Evolutionary conservation across 2,888 invertebrate species (phyloP), one percentile per base, ranked within the genome.

Genomic region (Trissolcus brochymenae): DNA sequence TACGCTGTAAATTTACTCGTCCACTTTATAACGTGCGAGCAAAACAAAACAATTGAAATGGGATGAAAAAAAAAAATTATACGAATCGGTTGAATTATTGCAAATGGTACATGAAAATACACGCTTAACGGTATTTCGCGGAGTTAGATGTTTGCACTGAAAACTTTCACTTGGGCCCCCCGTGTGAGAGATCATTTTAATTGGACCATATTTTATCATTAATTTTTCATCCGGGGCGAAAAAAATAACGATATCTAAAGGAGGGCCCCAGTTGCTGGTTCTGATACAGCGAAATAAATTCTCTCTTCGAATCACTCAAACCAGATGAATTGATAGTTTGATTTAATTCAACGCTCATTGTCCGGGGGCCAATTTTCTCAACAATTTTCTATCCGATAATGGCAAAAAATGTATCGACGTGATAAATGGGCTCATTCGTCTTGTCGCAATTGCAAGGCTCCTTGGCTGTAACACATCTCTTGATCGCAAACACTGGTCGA

Each of bases 341-440:
- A 35, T 35, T 35, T 7, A 35, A 35, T 35, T 35, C 35, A 7
- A 11, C 35, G 35, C 35, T 35, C 57, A 66, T 25, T 57, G 51
- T 57, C 19, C 16, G 53, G 14, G 29, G 21, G n/a, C 51, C 68
- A 40, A 61, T 70, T 61, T 61, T 40, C 61, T 57, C 61, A 14
- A n/a, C 50, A 50, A 70, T 70, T 70, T 70, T 56, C 61, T 40
- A 6, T 19, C 7, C 35, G 9, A 9, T 35, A 35, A 35, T 46
- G 54, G 14, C 50, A 68, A 68, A 70, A 62, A 46, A 6, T 35
- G 55, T 40, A 55, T 68, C 60, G 60, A 59, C 46, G 60, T 60
- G 43, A 68, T 61, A 60, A 67, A 68, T 68, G 46, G 55, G 14
- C 60, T 49, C 60, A 61, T 68, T 49, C 49, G 60, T 61, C 68